Conservation (phyloP, 2,888 invertebrate genomes). For the Phengaris arion region DNA sequence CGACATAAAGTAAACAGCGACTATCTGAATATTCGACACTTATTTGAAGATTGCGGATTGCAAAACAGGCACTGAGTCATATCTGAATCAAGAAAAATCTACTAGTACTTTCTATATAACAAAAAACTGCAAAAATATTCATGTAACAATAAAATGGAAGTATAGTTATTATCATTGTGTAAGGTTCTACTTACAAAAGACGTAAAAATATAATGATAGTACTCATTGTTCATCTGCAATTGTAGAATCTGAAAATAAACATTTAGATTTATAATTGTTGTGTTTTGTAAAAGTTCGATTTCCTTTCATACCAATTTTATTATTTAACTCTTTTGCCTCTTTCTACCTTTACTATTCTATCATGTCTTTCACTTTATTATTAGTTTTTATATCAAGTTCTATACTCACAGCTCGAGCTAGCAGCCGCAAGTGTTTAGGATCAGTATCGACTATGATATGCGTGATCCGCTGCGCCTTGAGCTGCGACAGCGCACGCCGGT, state of each 20-base stretch:
- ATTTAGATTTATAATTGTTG: neutral
- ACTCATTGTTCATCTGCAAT: constrained; percentile 96
- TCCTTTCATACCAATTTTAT: neutral
- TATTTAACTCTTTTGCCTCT: neutral
- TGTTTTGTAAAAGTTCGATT: too few species aligned
- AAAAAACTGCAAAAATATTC: neutral
- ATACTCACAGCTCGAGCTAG: constrained; percentile 91
- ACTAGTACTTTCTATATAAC: neutral
- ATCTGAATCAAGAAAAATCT: too few species aligned
- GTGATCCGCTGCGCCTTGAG: constrained; percentile 92
- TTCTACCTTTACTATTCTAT: too few species aligned
- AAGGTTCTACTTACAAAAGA: constrained; percentile 88
- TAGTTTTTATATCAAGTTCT: neutral
- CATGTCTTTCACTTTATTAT: too few species aligned
- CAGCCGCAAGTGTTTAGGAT: constrained; percentile 87
- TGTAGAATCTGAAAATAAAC: constrained; percentile 88
- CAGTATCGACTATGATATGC: constrained; percentile 93
- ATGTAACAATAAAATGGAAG: too few species aligned
- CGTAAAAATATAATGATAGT: constrained; percentile 97
- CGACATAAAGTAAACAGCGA: too few species aligned
- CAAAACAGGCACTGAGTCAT: too few species aligned
- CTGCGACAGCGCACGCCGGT: constrained; percentile 87
- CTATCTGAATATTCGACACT: too few species aligned
- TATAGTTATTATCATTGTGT: neutral
- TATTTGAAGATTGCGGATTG: too few species aligned